Evolutionary conservation across 2,113 vertebrate genomes (phyloP).

Genomic region (Lampris megalopsis): DNA sequence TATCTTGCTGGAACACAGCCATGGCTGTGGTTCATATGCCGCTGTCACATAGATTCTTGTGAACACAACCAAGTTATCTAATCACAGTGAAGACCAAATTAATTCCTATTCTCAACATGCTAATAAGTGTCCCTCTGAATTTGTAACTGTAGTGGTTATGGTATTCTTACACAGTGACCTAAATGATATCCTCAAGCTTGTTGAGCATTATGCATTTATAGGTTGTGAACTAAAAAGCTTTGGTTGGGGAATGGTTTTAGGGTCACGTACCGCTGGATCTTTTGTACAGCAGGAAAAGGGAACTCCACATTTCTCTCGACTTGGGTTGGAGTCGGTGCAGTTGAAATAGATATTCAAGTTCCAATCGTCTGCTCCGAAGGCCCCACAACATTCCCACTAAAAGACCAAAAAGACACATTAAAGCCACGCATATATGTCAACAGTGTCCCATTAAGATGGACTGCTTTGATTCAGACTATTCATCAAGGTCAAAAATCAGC

Average conservation of each 20-base stretch:
- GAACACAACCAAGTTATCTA: slow-evolving; percentile 46
- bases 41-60: slow-evolving; percentile 41
- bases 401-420: slow-evolving; percentile 54
- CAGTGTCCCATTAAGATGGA: background rate
- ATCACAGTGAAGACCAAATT: slow-evolving; percentile 18
- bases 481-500: slow-evolving; percentile 15
- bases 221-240: background rate
- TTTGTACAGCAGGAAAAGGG: slow-evolving; percentile 99
- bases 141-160: background rate
- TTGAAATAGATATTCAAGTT: slow-evolving; percentile 99
- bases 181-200: background rate
- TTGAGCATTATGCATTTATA: background rate
- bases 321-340: slow-evolving; percentile 96
- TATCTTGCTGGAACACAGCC: slow-evolving; percentile 62
- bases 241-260: slow-evolving; percentile 1
- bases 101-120: slow-evolving; percentile 19
- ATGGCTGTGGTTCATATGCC: slow-evolving; percentile 13
- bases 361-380: slow-evolving; percentile 97
- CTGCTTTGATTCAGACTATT: background rate
- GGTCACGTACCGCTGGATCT: slow-evolving; percentile 90
- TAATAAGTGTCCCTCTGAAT: background rate
- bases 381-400: slow-evolving; percentile 98
- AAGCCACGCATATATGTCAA: background rate
- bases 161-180: background rate
- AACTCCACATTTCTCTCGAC: slow-evolving; percentile 96